Percentiles rank a stretch among this genome's conserved stretches.
These are phyloP conservation scores for Adineta ricciae DNA, from an alignment of 2,888 invertebrate species.

Conservation along the genomic window DNA sequence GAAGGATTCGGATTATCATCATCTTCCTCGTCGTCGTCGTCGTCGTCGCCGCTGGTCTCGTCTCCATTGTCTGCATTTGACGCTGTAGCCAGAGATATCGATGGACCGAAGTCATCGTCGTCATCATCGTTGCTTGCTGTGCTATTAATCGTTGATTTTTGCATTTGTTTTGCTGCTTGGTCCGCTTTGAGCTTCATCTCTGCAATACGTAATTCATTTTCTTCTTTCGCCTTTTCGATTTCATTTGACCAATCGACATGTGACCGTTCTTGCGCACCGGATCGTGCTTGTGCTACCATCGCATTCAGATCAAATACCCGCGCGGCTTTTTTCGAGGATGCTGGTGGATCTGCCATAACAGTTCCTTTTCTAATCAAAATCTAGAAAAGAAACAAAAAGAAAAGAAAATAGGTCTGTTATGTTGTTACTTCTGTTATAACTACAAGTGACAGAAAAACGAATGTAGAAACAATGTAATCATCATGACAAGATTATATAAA, in stretches of 20 bases:
- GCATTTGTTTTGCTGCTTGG: constrained; percentile 27
- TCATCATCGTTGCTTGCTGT: background rate
- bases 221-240: constrained; percentile 15
- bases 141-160: constrained; percentile 14
- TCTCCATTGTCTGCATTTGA: background rate
- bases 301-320: constrained; percentile 69
- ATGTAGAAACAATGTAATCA: background rate
- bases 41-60: background rate
- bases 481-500: background rate
- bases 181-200: constrained; percentile 22
- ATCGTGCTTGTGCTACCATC: constrained; percentile 56
- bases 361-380: background rate
- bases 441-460: background rate
- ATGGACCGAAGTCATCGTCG: constrained; percentile 7
- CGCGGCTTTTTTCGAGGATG: constrained; percentile 61
- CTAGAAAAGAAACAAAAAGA: background rate
- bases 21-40: constrained; percentile 37
- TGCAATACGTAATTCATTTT: background rate
- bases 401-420: background rate
- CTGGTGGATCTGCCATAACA: background rate
- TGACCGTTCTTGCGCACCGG: constrained; percentile 46
- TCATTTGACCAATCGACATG: background rate
- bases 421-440: background rate
- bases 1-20: constrained; percentile 34
- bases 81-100: constrained; percentile 36